Evolutionary conservation across 2,888 invertebrate species (phyloP).

Genomic region (Limnephilus rhombicus): DNA sequence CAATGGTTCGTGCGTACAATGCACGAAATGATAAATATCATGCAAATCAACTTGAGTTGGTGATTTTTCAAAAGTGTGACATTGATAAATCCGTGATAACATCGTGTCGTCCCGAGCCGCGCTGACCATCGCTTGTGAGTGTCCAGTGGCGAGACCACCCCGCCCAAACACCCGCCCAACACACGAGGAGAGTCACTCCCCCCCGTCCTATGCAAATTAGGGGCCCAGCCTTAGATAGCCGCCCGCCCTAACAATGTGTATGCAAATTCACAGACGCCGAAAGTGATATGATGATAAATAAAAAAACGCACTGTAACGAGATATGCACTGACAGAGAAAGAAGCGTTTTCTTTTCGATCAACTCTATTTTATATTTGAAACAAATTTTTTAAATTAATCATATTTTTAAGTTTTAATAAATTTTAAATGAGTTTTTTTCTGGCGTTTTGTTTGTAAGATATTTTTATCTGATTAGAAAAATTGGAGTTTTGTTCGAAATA

Average conservation of each 20-base stretch:
- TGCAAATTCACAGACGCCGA: slow-evolving; percentile 40
- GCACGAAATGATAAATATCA: not conserved
- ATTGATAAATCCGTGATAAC: slow-evolving; percentile 39
- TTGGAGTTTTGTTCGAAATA: too few species aligned
- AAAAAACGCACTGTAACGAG: slow-evolving; percentile 9
- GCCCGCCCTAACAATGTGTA: slow-evolving; percentile 40
- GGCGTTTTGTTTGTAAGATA: too few species aligned
- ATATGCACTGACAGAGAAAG: not conserved
- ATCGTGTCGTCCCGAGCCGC: slow-evolving; percentile 24
- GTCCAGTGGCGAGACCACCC: not conserved
- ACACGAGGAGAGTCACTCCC: not conserved
- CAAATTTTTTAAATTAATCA: not conserved
- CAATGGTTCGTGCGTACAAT: not conserved
- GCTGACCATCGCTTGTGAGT: slow-evolving; percentile 35
- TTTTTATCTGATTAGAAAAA: too few species aligned
- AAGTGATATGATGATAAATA: slow-evolving; percentile 36
- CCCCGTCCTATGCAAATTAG: slow-evolving; percentile 41
- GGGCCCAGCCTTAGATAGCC: slow-evolving; percentile 29
- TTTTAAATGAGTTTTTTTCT: too few species aligned
- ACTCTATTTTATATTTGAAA: not conserved
- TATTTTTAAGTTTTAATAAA: not conserved
- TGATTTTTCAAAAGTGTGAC: slow-evolving; percentile 41
- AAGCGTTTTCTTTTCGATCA: not conserved
- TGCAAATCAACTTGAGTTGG: slow-evolving; percentile 29
- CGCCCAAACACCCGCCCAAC: not conserved